phyloP scores from a whole-genome alignment of 2,888 invertebrate species.

The Drosophila bunnanda region DNA sequence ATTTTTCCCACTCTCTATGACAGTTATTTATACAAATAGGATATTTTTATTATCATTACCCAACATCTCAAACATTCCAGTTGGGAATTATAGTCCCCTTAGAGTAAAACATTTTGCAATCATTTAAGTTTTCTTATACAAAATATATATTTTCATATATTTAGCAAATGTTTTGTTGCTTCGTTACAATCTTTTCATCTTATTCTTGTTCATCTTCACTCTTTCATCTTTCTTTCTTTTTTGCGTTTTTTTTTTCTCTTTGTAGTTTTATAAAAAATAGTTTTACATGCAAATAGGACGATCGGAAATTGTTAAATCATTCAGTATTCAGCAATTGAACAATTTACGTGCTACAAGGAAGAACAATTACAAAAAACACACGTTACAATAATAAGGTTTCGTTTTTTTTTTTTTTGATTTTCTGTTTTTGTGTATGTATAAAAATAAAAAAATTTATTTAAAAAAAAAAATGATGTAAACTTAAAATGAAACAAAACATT shows the following conservation, averaged over 20 bases:
- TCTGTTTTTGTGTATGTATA: conserved; percentile 58
- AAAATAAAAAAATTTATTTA: conserved; percentile 70
- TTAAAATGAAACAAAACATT: conserved; percentile 64
- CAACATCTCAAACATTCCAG: too few relatives aligned
- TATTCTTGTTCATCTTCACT: conserved; percentile 31
- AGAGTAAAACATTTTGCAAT: background rate
- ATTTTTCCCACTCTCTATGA: too few relatives aligned
- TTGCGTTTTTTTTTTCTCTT: conserved; percentile 44
- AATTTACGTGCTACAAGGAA: conserved; percentile 28
- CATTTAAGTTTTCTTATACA: conserved; percentile 60
- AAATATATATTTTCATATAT: conserved; percentile 69
- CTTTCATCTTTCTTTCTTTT: conserved; percentile 22
- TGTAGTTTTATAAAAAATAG: conserved; percentile 57
- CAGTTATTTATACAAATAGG: too few relatives aligned
- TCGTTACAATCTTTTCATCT: conserved; percentile 43
- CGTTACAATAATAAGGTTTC: conserved; percentile 6
- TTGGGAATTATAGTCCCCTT: background rate
- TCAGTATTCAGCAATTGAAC: conserved; percentile 18
- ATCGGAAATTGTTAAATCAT: conserved; percentile 43
- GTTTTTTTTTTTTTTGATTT: conserved; percentile 41
- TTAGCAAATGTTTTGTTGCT: conserved; percentile 50
- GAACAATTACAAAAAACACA: conserved; percentile 35
- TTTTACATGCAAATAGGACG: conserved; percentile 57
- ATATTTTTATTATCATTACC: too few relatives aligned
- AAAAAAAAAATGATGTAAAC: conserved; percentile 53